Base-by-base conservation (phyloP, 2,113 vertebrate genomes). In the Labrus mixtus region DNA sequence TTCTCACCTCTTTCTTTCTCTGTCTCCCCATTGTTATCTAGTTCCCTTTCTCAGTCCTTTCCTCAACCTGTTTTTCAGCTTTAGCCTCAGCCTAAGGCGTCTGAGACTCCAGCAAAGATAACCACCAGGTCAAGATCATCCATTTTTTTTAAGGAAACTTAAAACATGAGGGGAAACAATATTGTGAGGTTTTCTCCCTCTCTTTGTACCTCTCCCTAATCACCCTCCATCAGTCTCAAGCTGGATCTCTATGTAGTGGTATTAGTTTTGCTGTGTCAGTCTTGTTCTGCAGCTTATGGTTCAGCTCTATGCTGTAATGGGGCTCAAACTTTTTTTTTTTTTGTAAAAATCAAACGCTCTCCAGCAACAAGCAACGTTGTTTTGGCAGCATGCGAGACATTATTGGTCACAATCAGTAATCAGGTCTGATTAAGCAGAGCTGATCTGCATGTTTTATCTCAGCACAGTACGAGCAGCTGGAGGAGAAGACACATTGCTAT, bases 221-320 rank as follows among this genome's bases (percentile, higher is more conserved):
- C 77, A 78, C 43, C 68, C 68, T 60, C 83, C 68, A 82, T 84
- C 79, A 79, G 53, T 68, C 69, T 76, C 54, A 51, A 3, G 33
- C 63, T 83, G 67, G 61, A 80, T 81, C 75, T 75, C 37, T 59
- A 19, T 75, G 65, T 50, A 55, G 63, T 43, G 10, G 71, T 64
- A 73, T 87, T 82, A 81, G 70, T 83, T 88, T 68, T 85, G 70
- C 72, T 81, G 55, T 53, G 76, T 83, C 45, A 10, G 20, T 83
- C 63, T 78, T 86, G 66, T 83, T 88, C 61, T 79, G 62, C 63
- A 75, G 70, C 75, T 74, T 46, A 72, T 62, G 46, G 61, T 77
- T 81, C 65, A 76, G 43, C 76, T 72, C 45, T 51, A 50, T 25
- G 8, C 60, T 75, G 50, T 79, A 86, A 84, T 76, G 84, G 82